Evolutionary conservation across 2,797 vertebrate genomes (phyloP).

Genomic region (Chelon auratus): DNA sequence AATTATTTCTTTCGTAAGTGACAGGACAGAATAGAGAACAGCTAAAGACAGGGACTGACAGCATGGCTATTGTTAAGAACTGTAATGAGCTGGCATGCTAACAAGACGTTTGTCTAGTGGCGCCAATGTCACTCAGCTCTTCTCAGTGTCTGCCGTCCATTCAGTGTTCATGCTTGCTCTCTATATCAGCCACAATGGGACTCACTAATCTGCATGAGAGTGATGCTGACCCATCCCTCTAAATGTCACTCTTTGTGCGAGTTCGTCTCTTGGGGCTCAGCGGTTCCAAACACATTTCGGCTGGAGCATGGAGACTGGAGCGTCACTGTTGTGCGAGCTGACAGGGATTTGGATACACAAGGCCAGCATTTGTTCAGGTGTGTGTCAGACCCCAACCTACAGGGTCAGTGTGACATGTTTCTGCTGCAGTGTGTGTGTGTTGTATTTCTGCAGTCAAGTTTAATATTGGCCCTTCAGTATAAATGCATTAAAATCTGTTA

Average conservation of each 20-base stretch:
- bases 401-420: conserved; percentile 10
- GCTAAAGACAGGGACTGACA: conserved; percentile 42
- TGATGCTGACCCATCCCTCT: conserved; percentile 56
- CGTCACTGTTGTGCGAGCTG: conserved; percentile 15
- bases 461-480: no score
- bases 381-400: conserved; percentile 41
- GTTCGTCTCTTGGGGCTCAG: conserved; percentile 42
- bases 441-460: background rate
- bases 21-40: conserved; percentile 39
- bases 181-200: conserved; percentile 52
- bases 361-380: conserved; percentile 55
- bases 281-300: conserved; percentile 50
- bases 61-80: conserved; percentile 53
- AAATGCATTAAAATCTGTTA: no score
- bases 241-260: conserved; percentile 76
- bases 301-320: conserved; percentile 41
- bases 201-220: conserved; percentile 70
- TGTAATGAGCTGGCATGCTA: conserved; percentile 66
- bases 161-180: conserved; percentile 29
- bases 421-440: background rate
- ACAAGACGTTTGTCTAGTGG: conserved; percentile 21
- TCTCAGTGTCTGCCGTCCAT: conserved; percentile 39
- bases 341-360: conserved; percentile 39
- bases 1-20: conserved; percentile 63
- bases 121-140: conserved; percentile 49